phyloP scores from a whole-genome alignment of 2,113 vertebrate genomes.

The Cyphomyrus plagiostoma region DNA sequence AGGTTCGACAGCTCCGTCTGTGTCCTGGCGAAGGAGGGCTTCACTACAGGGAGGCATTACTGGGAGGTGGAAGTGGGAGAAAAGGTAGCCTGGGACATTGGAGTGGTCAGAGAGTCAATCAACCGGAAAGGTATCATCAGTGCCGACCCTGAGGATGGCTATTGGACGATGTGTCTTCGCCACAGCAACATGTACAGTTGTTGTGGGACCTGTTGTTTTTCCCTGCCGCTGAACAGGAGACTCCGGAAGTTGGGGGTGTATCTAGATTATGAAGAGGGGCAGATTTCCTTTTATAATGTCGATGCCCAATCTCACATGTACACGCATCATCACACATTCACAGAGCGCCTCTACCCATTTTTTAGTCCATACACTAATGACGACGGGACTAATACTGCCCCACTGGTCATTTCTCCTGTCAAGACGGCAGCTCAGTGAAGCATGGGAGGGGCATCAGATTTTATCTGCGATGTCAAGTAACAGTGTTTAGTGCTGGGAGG shows the following conservation, averaged over 20 bases:
- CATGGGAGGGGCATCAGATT: background rate
- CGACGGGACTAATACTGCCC: background rate
- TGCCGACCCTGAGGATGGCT: background rate
- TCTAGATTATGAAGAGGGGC: background rate
- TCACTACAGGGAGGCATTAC: conserved; percentile 2
- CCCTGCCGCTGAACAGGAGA: background rate
- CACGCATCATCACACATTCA: background rate
- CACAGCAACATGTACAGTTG: background rate
- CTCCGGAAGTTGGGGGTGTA: background rate
- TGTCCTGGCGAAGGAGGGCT: background rate
- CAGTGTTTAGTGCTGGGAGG: background rate
- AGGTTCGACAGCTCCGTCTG: background rate
- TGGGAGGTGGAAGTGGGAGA: background rate
- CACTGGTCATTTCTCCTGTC: background rate
- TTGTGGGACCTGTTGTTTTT: background rate
- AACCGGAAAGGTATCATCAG: background rate
- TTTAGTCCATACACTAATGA: background rate
- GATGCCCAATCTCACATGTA: background rate
- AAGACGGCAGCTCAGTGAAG: background rate
- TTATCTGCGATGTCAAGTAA: background rate
- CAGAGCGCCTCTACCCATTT: background rate
- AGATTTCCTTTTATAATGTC: background rate
- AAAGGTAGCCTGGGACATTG: background rate
- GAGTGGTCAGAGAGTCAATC: background rate
- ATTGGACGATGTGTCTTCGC: background rate